Evolutionary conservation across 2,113 vertebrate species (phyloP).

Genomic region (Peromyscus californicus): DNA sequence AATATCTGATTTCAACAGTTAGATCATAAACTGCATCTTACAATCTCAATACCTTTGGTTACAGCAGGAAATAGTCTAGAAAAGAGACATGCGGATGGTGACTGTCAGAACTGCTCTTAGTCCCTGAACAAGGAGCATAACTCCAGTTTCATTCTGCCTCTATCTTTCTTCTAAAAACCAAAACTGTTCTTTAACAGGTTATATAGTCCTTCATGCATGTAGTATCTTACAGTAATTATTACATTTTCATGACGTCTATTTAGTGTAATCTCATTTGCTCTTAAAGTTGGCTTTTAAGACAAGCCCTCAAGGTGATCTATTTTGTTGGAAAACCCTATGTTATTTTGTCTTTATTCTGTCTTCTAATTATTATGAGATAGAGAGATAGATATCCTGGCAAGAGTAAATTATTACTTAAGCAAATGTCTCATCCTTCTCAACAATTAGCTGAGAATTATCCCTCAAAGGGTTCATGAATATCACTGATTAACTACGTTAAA

Average conservation of each 20-base stretch:
- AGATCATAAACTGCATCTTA: background rate
- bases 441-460: background rate
- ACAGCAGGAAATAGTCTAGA: background rate
- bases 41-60: background rate
- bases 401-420: background rate
- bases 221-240: background rate
- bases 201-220: background rate
- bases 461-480: background rate
- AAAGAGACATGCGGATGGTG: background rate
- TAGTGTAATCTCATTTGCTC: background rate
- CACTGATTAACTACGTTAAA: background rate
- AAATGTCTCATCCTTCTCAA: background rate
- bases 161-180: background rate
- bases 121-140: background rate
- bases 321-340: background rate
- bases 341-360: slow-evolving; percentile 6
- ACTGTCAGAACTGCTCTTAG: background rate
- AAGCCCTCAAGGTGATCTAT: background rate
- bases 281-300: slow-evolving; percentile 16
- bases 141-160: background rate
- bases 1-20: background rate
- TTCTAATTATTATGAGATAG: background rate
- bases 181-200: background rate
- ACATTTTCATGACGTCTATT: slow-evolving; percentile 24
- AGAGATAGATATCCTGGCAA: background rate